A percentile compares a stretch with the other conserved stretches of the same genome.
These are phyloP conservation scores for Lacerta agilis DNA, from an alignment of 2,797 vertebrate species.

Conservation along the genomic window DNA sequence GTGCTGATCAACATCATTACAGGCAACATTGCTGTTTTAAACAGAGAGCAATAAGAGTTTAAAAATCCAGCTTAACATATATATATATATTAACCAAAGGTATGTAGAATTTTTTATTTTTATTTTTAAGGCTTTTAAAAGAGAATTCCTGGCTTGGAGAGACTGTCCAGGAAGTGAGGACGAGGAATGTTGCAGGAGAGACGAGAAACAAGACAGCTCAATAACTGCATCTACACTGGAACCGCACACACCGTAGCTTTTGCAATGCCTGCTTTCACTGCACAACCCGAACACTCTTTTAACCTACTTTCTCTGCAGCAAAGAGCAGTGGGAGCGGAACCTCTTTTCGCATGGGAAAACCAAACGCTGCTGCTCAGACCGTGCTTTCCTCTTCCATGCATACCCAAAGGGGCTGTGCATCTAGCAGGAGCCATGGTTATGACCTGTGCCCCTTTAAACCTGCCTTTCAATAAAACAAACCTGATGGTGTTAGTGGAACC, in stretches of 20 bases:
- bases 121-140: too few species aligned
- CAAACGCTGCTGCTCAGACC: neutral
- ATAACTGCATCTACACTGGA: neutral
- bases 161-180: too few species aligned
- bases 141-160: too few species aligned
- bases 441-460: neutral
- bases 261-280: neutral
- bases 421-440: neutral
- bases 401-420: neutral
- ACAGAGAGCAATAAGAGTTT: too few species aligned
- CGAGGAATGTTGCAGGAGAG: neutral
- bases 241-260: neutral
- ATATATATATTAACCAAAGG: too few species aligned
- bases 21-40: too few species aligned
- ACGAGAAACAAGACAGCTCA: neutral
- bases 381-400: neutral
- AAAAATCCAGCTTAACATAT: too few species aligned
- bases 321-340: neutral
- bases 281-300: slow-evolving; percentile 4
- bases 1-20: too few species aligned
- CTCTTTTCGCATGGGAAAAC: slow-evolving; percentile 24
- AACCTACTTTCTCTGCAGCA: slow-evolving; percentile 34
- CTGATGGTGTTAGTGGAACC: neutral
- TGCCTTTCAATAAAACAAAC: neutral
- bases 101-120: too few species aligned